A percentile compares a stretch with the other conserved stretches of the same genome.
Evolutionary conservation across 1,140 invertebrate genomes (phyloP).

Genomic region (Acyrthosiphon pisum): DNA sequence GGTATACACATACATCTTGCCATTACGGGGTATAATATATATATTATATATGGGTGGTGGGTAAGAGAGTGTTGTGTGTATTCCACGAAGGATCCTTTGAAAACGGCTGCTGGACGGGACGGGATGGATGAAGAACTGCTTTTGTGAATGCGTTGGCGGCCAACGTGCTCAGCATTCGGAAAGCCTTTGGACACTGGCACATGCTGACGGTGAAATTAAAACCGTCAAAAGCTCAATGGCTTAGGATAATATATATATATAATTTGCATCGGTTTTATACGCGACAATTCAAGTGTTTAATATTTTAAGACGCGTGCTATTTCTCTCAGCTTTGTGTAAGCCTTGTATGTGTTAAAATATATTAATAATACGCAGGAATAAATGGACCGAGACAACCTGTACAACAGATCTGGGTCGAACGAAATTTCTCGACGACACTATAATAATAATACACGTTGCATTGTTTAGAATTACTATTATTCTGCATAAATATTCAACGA

Average conservation of each 20-base stretch:
- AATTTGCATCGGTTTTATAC: background rate
- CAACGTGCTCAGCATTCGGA: slow-evolving; percentile 13
- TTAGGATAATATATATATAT: slow-evolving; percentile 12
- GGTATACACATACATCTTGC: background rate
- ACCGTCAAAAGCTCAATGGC: background rate
- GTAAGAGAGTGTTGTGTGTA: background rate
- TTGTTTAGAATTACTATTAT: background rate
- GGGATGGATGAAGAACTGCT: background rate
- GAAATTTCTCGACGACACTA: background rate
- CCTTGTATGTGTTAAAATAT: background rate
- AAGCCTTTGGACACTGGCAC: slow-evolving; percentile 1
- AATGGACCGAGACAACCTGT: background rate
- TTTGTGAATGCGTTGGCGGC: background rate
- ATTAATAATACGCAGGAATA: background rate
- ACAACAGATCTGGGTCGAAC: background rate
- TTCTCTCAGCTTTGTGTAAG: background rate
- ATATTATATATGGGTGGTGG: background rate
- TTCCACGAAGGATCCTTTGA: slow-evolving; percentile 22
- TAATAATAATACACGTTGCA: background rate
- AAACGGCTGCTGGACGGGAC: background rate
- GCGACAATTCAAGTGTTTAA: background rate
- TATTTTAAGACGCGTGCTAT: slow-evolving; percentile 6
- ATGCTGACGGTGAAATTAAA: slow-evolving; percentile 13
- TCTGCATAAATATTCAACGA: background rate
- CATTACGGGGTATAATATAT: background rate